Conservation (phyloP, 1,140 invertebrate species). For the Palaemon carinicauda region DNA sequence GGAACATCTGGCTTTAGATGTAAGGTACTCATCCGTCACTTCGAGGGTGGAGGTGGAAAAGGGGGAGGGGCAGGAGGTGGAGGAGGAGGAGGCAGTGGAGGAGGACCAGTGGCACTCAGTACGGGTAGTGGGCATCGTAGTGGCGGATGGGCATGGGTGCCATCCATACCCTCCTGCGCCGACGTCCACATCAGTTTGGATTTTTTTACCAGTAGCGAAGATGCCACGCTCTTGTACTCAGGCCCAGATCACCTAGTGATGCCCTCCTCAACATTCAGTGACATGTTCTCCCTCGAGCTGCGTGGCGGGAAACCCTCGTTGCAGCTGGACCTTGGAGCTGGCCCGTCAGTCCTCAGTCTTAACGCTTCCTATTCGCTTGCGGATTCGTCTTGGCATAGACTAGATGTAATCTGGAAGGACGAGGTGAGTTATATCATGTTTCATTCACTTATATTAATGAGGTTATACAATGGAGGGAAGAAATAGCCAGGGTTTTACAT, state of each 20-base stretch:
- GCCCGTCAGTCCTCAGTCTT: conserved; percentile 13
- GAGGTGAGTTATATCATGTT: background rate
- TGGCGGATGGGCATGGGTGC: conserved; percentile 31
- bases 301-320: conserved; percentile 11
- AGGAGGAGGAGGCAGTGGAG: too few species aligned
- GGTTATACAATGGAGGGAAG: too few species aligned
- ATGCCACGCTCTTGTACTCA: conserved; percentile 30
- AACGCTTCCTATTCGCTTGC: conserved; percentile 22
- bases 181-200: conserved; percentile 46
- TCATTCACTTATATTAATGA: background rate
- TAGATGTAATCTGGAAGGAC: conserved; percentile 44
- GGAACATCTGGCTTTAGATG: conserved; percentile 11
- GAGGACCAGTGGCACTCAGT: background rate
- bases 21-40: conserved; percentile 35
- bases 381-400: conserved; percentile 35
- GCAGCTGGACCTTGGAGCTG: conserved; percentile 33
- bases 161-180: conserved; percentile 30
- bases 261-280: background rate
- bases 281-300: conserved; percentile 31
- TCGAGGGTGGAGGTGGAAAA: conserved; percentile 1
- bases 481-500: too few species aligned
- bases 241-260: conserved; percentile 2
- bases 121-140: background rate
- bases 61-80: background rate
- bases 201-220: background rate